Evolutionary conservation across 30 jellyfish, hydroid and myxozoan genomes (phyloP).

Genomic region (Pelagia noctiluca): DNA sequence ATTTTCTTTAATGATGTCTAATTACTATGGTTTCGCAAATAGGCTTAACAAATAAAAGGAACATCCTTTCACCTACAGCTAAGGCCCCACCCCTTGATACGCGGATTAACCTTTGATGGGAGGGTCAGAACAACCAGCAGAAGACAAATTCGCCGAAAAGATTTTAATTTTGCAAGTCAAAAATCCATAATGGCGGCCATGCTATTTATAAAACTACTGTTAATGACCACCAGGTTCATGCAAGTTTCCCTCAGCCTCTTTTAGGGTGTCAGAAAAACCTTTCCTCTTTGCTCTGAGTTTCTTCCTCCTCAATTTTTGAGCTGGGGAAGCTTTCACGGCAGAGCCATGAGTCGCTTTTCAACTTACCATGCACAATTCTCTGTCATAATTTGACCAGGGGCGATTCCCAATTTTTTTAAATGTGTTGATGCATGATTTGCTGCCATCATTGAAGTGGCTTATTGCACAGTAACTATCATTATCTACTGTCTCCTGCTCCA

Average conservation of each 20-base stretch:
- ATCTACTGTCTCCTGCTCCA: slow-evolving; percentile 20
- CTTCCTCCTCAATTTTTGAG: background rate
- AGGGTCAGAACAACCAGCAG: background rate
- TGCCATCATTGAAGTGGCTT: slow-evolving; percentile 27
- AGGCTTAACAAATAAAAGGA: too few relatives aligned
- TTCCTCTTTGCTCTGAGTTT: background rate
- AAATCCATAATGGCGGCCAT: slow-evolving; percentile 26
- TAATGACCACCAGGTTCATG: slow-evolving; percentile 25
- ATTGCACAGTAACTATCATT: too few relatives aligned
- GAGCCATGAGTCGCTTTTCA: background rate
- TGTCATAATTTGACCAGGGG: background rate
- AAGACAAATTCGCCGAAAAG: background rate
- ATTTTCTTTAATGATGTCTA: too few relatives aligned
- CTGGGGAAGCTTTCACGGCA: background rate
- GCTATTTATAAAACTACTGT: background rate
- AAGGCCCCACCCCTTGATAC: too few relatives aligned
- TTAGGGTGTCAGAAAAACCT: slow-evolving; percentile 2
- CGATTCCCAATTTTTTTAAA: background rate
- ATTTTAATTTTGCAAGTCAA: background rate
- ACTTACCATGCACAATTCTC: slow-evolving; percentile 2
- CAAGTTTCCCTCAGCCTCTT: background rate
- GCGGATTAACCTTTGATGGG: too few relatives aligned
- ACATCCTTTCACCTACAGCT: too few relatives aligned
- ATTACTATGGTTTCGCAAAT: too few relatives aligned
- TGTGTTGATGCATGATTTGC: background rate